Base-by-base conservation (phyloP, 2,113 vertebrate genomes). In the Hymenochirus boettgeri region DNA sequence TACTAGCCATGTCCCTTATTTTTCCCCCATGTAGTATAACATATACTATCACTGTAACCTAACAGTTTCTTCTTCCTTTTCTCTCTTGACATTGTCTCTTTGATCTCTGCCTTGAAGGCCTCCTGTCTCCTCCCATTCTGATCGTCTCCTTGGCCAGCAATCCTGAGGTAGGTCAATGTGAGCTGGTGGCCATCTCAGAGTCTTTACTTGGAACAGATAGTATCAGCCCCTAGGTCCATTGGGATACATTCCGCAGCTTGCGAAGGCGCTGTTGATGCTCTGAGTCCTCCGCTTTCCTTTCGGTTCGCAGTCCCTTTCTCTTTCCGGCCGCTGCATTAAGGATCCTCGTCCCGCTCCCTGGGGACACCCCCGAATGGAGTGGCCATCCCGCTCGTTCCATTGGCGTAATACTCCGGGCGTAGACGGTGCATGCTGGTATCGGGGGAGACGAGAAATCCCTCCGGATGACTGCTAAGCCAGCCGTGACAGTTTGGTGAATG, bases 131-230 rank as follows among this genome's bases (percentile, higher is more conserved):
- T 95, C 17, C 92, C 96, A 70, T 92, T 89, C 83, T 94, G 92
- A 64, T 94, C 94, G 84, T 98, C n/a, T n/a, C 95, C 79, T 97
- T 96, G 83, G 93, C 96, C 83, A 99, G 88, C 77, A 99, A 87
- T 98, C 95, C 95, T 99, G 88, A 99, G 91, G 89, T 99, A 99
- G 82, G 94, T n/a, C 94, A 85, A 98, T 99, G 81, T 98, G n/a
- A 99, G 86, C 96, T 98, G 81, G 95, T 99, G 75, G 96, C 96
- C 83, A 79, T 65, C 96, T 89, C 45, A 99, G 84, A 1, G 95
- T 97, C 76, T 99, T 98, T 1, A 94, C 94, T 1, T 95, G 96
- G 33, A n/a, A 99, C 96, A 73, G 97, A 98, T n/a, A n/a, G n/a
- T n/a, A n/a, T n/a, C n/a, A n/a, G n/a, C n/a, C n/a, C n/a, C n/a